Evolutionary conservation across 2,888 invertebrate species (phyloP).

Genomic region (Automeris io): DNA sequence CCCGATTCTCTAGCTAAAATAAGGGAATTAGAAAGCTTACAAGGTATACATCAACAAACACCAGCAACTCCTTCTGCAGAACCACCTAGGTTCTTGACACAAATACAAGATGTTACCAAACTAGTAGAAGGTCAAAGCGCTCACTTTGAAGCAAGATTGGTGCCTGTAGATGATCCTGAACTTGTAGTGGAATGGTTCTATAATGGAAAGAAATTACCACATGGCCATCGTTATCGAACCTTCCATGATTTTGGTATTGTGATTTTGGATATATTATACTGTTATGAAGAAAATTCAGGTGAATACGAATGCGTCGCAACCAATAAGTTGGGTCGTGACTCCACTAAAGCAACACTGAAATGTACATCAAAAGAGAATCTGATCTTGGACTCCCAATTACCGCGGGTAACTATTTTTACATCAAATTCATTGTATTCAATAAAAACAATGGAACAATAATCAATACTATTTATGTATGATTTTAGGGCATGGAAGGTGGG

Average conservation of each 20-base stretch:
- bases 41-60: slow-evolving; percentile 80
- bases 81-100: slow-evolving; percentile 93
- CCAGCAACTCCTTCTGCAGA: slow-evolving; percentile 82
- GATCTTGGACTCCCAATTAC: slow-evolving; percentile 94
- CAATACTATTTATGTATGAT: slow-evolving; percentile 11
- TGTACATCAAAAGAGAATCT: slow-evolving; percentile 93
- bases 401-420: slow-evolving; percentile 80
- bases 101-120: slow-evolving; percentile 89
- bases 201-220: slow-evolving; percentile 93
- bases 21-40: slow-evolving; percentile 87
- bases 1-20: slow-evolving; percentile 93
- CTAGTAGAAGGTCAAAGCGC: slow-evolving; percentile 96
- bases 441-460: too few species aligned
- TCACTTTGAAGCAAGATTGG: slow-evolving; percentile 93
- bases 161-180: slow-evolving; percentile 96
- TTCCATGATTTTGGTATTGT: slow-evolving; percentile 99
- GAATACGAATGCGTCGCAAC: slow-evolving; percentile 95
- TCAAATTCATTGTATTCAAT: too few species aligned
- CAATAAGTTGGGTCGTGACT: slow-evolving; percentile 93
- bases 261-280: slow-evolving; percentile 95
- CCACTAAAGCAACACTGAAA: slow-evolving; percentile 89
- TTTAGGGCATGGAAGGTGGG: slow-evolving; percentile 94
- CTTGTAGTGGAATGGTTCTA: slow-evolving; percentile 97
- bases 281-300: slow-evolving; percentile 97
- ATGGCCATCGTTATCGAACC: slow-evolving; percentile 97